Evolutionary conservation across 2,888 invertebrate genomes (phyloP).

Genomic region (Heliconius erato): DNA sequence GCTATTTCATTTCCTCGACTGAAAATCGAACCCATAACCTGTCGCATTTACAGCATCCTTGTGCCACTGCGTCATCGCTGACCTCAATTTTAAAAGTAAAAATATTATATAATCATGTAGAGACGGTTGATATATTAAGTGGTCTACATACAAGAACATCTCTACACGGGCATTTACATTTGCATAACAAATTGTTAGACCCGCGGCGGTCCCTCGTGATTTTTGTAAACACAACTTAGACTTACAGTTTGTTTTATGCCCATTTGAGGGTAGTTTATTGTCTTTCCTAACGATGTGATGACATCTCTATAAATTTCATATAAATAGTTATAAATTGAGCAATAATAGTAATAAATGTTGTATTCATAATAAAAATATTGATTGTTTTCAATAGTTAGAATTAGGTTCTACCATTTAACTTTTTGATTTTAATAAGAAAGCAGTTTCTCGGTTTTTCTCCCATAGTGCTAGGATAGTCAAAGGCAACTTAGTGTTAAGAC

Average conservation of each 20-base stretch:
- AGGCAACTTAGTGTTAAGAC: neutral
- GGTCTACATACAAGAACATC: constrained; percentile 17
- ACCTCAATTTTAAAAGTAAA: neutral
- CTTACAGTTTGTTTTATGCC: constrained; percentile 47
- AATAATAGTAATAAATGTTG: no score
- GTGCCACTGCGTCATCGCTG: no score
- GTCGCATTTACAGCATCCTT: no score
- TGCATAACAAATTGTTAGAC: constrained; percentile 84
- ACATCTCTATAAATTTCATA: neutral
- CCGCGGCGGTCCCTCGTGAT: constrained; percentile 65
- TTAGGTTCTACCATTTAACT: no score
- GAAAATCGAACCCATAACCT: no score
- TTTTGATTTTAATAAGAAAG: no score
- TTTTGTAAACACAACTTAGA: constrained; percentile 61
- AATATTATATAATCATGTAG: neutral
- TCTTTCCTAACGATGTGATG: constrained; percentile 3
- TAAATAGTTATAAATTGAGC: neutral
- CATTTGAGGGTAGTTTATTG: constrained; percentile 22
- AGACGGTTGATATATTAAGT: constrained; percentile 28
- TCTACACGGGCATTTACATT: constrained; percentile 69
- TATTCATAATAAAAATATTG: no score
- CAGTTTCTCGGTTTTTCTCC: neutral
- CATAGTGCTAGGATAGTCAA: neutral
- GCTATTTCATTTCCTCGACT: no score
- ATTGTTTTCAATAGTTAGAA: no score